These are phyloP conservation scores for Morinoia aosen DNA, from an alignment of 2,888 invertebrate genomes.

Conservation along the genomic window DNA sequence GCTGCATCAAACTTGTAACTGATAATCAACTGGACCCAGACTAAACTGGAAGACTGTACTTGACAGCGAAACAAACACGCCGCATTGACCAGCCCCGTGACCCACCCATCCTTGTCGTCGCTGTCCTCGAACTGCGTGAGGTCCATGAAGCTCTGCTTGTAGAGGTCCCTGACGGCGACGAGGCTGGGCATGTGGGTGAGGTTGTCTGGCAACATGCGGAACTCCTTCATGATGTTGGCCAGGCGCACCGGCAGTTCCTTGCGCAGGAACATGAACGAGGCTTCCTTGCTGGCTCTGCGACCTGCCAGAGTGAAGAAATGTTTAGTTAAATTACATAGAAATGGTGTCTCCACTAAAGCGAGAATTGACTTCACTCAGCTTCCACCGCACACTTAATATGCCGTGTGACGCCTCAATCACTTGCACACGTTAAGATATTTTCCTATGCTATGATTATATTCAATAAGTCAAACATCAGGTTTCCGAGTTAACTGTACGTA, in stretches of 20 bases:
- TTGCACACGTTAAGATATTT: too few species aligned
- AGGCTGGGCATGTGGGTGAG: constrained; percentile 94
- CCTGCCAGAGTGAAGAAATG: constrained; percentile 76
- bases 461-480: too few species aligned
- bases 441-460: too few species aligned
- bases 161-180: constrained; percentile 92
- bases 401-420: neutral
- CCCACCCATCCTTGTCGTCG: constrained; percentile 76
- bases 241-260: constrained; percentile 98
- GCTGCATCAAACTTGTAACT: too few species aligned
- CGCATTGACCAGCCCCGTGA: neutral
- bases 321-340: neutral
- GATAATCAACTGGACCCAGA: too few species aligned
- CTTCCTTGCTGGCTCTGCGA: constrained; percentile 88
- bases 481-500: too few species aligned
- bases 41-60: too few species aligned
- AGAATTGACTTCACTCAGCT: neutral
- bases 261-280: constrained; percentile 92
- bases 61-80: too few species aligned
- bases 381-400: neutral
- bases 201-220: constrained; percentile 93
- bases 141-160: constrained; percentile 94
- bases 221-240: constrained; percentile 99
- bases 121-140: constrained; percentile 92
- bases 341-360: neutral